These are phyloP conservation scores for Saxidomus purpurata DNA, from an alignment of 1,140 invertebrate genomes.

Conservation along the genomic window DNA sequence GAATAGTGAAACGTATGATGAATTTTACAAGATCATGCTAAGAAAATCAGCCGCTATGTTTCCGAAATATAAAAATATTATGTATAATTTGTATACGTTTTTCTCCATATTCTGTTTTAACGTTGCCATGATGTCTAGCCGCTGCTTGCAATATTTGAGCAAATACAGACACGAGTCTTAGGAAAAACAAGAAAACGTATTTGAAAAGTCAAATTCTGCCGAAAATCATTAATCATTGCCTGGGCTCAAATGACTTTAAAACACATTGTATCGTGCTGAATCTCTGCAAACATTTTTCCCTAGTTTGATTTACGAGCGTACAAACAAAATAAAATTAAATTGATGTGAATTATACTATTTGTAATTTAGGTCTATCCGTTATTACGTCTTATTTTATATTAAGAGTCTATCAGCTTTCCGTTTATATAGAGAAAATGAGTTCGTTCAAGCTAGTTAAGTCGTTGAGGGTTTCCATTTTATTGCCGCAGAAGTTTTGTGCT, in stretches of 20 bases:
- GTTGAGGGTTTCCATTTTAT: no score
- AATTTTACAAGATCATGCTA: no score
- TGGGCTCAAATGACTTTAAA: neutral
- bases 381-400: no score
- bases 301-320: neutral
- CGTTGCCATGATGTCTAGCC: neutral
- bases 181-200: neutral
- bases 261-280: neutral
- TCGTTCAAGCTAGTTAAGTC: no score
- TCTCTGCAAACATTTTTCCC: neutral
- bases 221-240: neutral
- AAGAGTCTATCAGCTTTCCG: no score
- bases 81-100: neutral
- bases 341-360: no score
- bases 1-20: no score
- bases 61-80: neutral
- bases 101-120: neutral
- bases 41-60: no score
- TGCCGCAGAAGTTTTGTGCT: no score
- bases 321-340: neutral
- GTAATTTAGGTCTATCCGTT: no score
- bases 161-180: neutral
- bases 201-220: neutral
- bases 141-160: neutral
- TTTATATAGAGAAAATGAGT: no score